These are phyloP conservation scores for Dicycla oo DNA, from an alignment of 2,888 invertebrate genomes.

Conservation along the genomic window DNA sequence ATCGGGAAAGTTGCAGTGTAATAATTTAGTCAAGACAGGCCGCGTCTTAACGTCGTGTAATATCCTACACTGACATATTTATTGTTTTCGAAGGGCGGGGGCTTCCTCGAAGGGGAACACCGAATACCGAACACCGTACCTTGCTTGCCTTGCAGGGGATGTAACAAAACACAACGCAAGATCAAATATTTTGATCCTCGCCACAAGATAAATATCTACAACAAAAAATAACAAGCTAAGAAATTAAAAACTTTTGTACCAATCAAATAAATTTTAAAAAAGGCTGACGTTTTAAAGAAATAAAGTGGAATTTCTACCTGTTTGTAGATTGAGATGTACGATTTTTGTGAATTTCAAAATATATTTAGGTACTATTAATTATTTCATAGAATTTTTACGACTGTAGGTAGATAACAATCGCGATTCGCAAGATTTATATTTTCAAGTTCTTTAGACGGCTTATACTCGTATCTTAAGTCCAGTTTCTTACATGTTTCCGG, in stretches of 20 bases:
- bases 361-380: slow-evolving; percentile 33
- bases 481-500: slow-evolving; percentile 13
- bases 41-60: slow-evolving; percentile 84
- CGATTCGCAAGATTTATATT: slow-evolving; percentile 36
- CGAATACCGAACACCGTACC: slow-evolving; percentile 35
- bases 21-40: slow-evolving; percentile 87
- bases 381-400: slow-evolving; percentile 57
- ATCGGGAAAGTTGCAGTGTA: slow-evolving; percentile 86
- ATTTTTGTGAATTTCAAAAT: slow-evolving; percentile 42
- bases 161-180: slow-evolving; percentile 67
- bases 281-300: slow-evolving; percentile 39
- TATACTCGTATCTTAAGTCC: slow-evolving; percentile 25
- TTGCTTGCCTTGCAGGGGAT: slow-evolving; percentile 53
- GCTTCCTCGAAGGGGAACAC: slow-evolving; percentile 66
- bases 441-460: slow-evolving; percentile 27
- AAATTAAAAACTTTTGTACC: slow-evolving; percentile 49
- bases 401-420: slow-evolving; percentile 54
- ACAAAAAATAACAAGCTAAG: slow-evolving; percentile 56
- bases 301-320: slow-evolving; percentile 53
- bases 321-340: slow-evolving; percentile 58
- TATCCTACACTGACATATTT: slow-evolving; percentile 89
- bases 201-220: slow-evolving; percentile 54
- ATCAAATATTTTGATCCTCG: slow-evolving; percentile 70
- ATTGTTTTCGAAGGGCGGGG: slow-evolving; percentile 85
- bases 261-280: slow-evolving; percentile 51